Percentiles rank a stretch among this genome's conserved stretches.
Conservation (phyloP, 2,797 vertebrate species). For the Micromesistius poutassou region DNA sequence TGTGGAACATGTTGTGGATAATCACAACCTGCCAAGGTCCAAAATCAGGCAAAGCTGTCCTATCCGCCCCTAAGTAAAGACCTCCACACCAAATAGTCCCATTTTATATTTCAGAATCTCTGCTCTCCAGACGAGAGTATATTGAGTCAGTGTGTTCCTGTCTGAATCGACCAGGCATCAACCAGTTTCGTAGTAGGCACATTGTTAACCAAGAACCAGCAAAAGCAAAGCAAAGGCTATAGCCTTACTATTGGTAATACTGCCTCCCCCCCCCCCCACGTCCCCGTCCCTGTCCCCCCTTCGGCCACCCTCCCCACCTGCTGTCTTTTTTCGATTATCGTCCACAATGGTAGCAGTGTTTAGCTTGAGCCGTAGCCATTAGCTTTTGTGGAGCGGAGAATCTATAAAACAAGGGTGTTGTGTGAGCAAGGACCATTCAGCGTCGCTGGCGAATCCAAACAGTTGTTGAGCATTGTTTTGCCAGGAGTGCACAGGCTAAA, state of each 20-base stretch:
- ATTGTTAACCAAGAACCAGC: background rate
- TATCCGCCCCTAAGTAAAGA: background rate
- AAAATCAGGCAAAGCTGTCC: background rate
- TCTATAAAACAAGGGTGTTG: background rate
- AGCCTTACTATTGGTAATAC: background rate
- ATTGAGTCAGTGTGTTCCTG: background rate
- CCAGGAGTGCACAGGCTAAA: background rate
- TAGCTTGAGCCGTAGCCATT: background rate
- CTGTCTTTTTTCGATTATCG: background rate
- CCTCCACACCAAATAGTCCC: background rate
- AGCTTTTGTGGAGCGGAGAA: background rate
- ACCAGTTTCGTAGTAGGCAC: background rate
- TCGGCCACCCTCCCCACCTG: too few species aligned
- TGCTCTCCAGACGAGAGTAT: background rate
- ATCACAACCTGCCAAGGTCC: background rate
- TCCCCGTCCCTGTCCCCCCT: too few species aligned
- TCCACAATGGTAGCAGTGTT: background rate
- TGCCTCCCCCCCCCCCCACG: too few species aligned
- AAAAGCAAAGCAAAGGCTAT: background rate
- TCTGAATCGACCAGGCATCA: background rate
- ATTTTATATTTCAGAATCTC: background rate
- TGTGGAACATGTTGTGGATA: background rate
- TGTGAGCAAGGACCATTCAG: background rate
- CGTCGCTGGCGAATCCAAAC: background rate
- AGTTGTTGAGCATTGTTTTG: conserved; percentile 1